Evolutionary conservation across 2,797 vertebrate genomes (phyloP), one percentile per base, ranked within the genome.

Genomic region (Gobionotothen gibberifrons): DNA sequence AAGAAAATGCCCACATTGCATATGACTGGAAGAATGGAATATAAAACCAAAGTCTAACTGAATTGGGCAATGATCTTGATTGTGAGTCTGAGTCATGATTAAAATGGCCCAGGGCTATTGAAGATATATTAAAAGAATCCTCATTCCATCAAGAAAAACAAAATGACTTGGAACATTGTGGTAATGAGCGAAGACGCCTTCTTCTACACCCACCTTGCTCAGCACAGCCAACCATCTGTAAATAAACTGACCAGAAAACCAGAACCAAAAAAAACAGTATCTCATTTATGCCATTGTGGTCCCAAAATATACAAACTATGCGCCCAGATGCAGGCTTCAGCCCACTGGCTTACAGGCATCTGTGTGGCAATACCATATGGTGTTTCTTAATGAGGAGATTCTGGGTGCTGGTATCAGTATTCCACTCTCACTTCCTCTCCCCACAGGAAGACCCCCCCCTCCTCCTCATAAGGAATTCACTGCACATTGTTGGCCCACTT

Each of bases 361-460:
- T 79, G 82, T 88, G 84, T 85, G 88, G 86, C 58, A 32, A 80
- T 83, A 81, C 84, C 91, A 93, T 93, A 93, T 93, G 92, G 92
- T 79, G 88, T 72, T 87, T 87, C 77, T 72, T 93, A 93, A 93
- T 93, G 90, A 93, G 90, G 69, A 87, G 78, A 81, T 89, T 88
- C 76, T 85, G 74, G 85, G 76, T 88, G 82, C 69, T 68, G 64
- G 64, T 79, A 90, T 92, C 85, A 84, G 86, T 89, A 89, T 90
- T 91, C 88, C 70, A 59, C 88, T 79, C 86, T 84, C 73, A 87
- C 81, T 89, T 90, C 90, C 88, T 90, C 77, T 84, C 73, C 85
- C 84, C 60, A 89, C 89, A 93, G 84, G 88, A 90, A 90, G 86
- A 78, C 16, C 57, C 46, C 78, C 46, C 64, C 54, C 76, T 19